Evolutionary conservation across 2,888 invertebrate species (phyloP).

Genomic region (Drosophila mimica): DNA sequence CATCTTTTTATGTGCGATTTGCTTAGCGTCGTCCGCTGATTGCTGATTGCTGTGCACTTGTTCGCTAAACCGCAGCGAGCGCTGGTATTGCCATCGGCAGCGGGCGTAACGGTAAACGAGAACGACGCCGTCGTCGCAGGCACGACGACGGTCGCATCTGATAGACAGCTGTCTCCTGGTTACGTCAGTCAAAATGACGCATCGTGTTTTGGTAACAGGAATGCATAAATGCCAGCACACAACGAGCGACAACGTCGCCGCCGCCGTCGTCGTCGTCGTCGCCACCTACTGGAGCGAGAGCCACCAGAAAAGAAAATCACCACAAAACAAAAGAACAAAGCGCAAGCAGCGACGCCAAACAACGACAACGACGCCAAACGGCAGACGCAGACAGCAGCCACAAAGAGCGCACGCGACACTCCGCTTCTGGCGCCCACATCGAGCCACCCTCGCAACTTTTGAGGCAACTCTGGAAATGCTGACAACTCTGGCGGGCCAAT

Average conservation of each 20-base stretch:
- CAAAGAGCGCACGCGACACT: conserved; percentile 40
- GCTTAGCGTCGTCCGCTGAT: conserved; percentile 11
- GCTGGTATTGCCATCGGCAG: conserved; percentile 71
- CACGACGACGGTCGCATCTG: conserved; percentile 72
- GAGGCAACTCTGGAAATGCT: conserved; percentile 15
- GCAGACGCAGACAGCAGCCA: conserved; percentile 18
- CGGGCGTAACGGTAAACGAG: conserved; percentile 76
- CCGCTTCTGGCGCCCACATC: conserved; percentile 46
- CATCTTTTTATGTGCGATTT: conserved; percentile 34
- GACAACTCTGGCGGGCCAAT: conserved; percentile 38
- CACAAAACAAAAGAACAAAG: conserved; percentile 76
- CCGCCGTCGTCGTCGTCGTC: conserved; percentile 8
- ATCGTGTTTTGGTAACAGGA: conserved; percentile 85
- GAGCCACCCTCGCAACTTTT: conserved; percentile 52
- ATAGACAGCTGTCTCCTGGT: conserved; percentile 85
- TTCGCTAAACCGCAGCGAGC: conserved; percentile 82
- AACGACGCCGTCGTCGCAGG: conserved; percentile 45
- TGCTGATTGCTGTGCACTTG: conserved; percentile 81
- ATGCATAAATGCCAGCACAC: conserved; percentile 80
- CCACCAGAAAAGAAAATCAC: conserved; percentile 68
- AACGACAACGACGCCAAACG: conserved; percentile 12
- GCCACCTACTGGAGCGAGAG: conserved; percentile 58
- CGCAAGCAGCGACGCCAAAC: conserved; percentile 38
- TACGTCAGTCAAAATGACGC: conserved; percentile 86
- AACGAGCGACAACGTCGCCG: conserved; percentile 16